These are phyloP conservation scores for Hybognathus amarus DNA, from an alignment of 2,797 vertebrate genomes.

Conservation along the genomic window DNA sequence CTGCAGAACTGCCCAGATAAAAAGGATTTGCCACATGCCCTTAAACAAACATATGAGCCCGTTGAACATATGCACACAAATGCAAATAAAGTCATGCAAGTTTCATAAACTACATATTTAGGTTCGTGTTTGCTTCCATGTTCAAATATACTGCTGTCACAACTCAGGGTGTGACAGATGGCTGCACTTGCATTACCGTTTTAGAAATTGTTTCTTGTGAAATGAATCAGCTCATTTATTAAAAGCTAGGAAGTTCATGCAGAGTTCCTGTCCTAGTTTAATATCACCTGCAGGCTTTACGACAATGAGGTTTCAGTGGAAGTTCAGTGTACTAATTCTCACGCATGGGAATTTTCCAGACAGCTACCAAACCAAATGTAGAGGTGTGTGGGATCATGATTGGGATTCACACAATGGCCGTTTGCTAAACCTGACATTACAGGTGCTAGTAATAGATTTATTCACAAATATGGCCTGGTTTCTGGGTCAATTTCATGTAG, in stretches of 20 bases:
- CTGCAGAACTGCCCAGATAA: conserved; percentile 4
- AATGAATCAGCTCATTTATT: conserved; percentile 5
- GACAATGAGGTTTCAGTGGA: not conserved
- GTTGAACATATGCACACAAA: not conserved
- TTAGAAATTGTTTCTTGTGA: not conserved
- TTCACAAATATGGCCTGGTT: not conserved
- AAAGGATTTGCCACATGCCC: conserved; percentile 6
- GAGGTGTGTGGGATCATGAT: not conserved
- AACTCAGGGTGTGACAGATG: not conserved
- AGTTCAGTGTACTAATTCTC: not conserved
- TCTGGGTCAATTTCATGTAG: not conserved
- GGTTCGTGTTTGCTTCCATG: conserved; percentile 2
- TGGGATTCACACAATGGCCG: not conserved
- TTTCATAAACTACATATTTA: conserved; percentile 8
- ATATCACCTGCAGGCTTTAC: conserved; percentile 27
- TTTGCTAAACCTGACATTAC: not conserved
- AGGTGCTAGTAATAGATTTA: not conserved
- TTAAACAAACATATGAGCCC: conserved; percentile 1
- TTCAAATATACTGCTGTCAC: not conserved
- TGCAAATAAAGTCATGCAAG: conserved; percentile 17
- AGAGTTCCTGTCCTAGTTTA: conserved; percentile 42
- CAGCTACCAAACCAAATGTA: not conserved
- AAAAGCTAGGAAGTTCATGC: conserved; percentile 16
- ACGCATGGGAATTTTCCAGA: not conserved
- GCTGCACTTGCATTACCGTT: conserved; percentile 9